Evolutionary conservation across 2,113 vertebrate species (phyloP).

Genomic region (Morone chrysops): DNA sequence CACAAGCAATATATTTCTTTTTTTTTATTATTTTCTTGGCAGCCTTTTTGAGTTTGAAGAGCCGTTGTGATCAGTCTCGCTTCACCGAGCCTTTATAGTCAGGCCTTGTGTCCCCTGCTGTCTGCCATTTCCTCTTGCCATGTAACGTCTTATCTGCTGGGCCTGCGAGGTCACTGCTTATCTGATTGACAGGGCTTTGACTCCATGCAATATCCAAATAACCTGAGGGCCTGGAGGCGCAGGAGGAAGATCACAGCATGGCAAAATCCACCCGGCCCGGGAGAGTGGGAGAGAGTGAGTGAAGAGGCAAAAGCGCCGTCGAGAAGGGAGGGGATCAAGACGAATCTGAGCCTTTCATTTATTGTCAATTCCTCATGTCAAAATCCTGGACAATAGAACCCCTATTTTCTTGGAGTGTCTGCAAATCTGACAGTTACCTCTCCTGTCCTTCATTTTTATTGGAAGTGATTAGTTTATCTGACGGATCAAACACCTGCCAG

Average conservation of each 20-base stretch:
- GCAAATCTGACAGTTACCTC: conserved; percentile 61
- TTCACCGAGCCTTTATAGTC: conserved; percentile 72
- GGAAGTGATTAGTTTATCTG: conserved; percentile 67
- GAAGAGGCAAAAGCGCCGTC: conserved; percentile 40
- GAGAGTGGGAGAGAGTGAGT: conserved; percentile 36
- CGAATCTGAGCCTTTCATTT: conserved; percentile 63
- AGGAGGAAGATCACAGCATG: conserved; percentile 71
- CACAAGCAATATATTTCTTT: conserved; percentile 51
- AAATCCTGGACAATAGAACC: conserved; percentile 57
- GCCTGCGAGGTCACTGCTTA: conserved; percentile 80
- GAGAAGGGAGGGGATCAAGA: conserved; percentile 54
- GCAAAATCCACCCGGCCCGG: conserved; percentile 57
- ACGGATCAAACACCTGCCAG: conserved; percentile 70
- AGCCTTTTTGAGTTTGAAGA: conserved; percentile 58
- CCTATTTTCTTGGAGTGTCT: conserved; percentile 57
- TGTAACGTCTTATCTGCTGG: conserved; percentile 76
- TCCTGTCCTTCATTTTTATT: conserved; percentile 61
- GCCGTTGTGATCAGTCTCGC: conserved; percentile 74
- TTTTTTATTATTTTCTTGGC: conserved; percentile 70
- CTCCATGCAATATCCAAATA: conserved; percentile 79
- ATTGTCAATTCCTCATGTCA: conserved; percentile 62
- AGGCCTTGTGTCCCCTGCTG: conserved; percentile 68
- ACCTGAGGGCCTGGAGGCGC: conserved; percentile 69
- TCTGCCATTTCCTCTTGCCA: conserved; percentile 77
- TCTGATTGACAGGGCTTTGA: conserved; percentile 83